Evolutionary conservation across 1,140 invertebrate species (phyloP).

Genomic region (Lamellibrachia luymesi): DNA sequence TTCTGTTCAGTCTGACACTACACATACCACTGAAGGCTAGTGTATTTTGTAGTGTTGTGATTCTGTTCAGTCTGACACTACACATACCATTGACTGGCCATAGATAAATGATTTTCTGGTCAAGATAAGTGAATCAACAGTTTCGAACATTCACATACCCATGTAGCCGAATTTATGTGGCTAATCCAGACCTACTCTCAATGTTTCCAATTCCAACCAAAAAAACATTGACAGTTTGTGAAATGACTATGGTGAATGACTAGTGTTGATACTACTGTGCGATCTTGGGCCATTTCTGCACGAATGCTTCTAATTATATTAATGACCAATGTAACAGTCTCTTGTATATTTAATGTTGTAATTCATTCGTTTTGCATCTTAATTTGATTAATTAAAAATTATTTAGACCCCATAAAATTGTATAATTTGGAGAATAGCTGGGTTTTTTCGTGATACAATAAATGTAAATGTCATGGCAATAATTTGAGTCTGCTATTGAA

Average conservation of each 20-base stretch:
- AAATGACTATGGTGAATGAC: background rate
- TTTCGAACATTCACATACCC: background rate
- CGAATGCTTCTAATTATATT: background rate
- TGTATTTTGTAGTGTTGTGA: too few species aligned
- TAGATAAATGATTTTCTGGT: background rate
- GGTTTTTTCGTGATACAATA: too few species aligned
- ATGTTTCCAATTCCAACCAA: background rate
- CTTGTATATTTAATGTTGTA: background rate
- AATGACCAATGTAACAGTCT: background rate
- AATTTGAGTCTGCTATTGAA: too few species aligned
- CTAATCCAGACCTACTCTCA: background rate
- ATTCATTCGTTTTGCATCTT: background rate
- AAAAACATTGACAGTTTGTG: background rate
- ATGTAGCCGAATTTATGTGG: background rate
- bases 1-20: too few species aligned
- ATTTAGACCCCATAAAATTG: too few species aligned
- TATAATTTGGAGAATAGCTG: too few species aligned
- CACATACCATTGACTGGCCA: background rate
- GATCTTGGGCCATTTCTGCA: background rate
- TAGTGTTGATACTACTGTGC: background rate
- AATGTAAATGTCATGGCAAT: too few species aligned
- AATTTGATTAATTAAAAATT: background rate
- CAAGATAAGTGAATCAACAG: background rate
- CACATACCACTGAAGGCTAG: background rate
- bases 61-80: too few species aligned